Evolutionary conservation across 92 coral and sea anemone genomes (phyloP).

Genomic region (Epizoanthus illoricatus): DNA sequence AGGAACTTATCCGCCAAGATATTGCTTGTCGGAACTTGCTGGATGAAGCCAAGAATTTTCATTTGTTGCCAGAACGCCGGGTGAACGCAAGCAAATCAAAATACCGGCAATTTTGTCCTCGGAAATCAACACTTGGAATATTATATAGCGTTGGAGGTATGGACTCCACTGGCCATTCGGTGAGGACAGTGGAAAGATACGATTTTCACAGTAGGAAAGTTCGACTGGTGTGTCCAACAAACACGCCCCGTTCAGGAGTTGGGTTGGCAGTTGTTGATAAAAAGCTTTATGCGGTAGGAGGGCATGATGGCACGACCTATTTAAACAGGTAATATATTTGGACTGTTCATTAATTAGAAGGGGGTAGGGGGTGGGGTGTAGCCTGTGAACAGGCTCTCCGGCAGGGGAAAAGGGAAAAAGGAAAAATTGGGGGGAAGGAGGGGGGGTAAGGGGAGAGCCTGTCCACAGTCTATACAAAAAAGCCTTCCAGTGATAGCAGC

Average conservation of each 20-base stretch:
- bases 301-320: slow-evolving; percentile 79
- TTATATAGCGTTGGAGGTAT: slow-evolving; percentile 79
- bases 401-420: too few relatives aligned
- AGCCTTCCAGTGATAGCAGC: too few relatives aligned
- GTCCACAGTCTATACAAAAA: too few relatives aligned
- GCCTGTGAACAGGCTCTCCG: too few relatives aligned
- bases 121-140: slow-evolving; percentile 65
- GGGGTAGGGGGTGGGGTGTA: too few relatives aligned
- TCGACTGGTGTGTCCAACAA: slow-evolving; percentile 59
- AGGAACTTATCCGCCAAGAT: slow-evolving; percentile 83
- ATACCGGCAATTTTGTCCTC: slow-evolving; percentile 46
- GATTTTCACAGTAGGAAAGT: slow-evolving; percentile 82
- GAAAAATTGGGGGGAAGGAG: too few relatives aligned
- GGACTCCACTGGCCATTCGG: slow-evolving; percentile 87
- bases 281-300: slow-evolving; percentile 78
- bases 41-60: slow-evolving; percentile 87
- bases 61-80: slow-evolving; percentile 79
- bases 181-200: slow-evolving; percentile 72
- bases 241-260: slow-evolving; percentile 74
- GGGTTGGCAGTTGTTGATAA: slow-evolving; percentile 75
- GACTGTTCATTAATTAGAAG: background rate
- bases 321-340: slow-evolving; percentile 59
- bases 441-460: too few relatives aligned
- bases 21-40: slow-evolving; percentile 77
- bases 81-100: slow-evolving; percentile 37